A percentile compares a stretch with the other conserved stretches of the same genome.
Conservation (phyloP, 2,888 invertebrate species). For the Tenthredo notha region DNA sequence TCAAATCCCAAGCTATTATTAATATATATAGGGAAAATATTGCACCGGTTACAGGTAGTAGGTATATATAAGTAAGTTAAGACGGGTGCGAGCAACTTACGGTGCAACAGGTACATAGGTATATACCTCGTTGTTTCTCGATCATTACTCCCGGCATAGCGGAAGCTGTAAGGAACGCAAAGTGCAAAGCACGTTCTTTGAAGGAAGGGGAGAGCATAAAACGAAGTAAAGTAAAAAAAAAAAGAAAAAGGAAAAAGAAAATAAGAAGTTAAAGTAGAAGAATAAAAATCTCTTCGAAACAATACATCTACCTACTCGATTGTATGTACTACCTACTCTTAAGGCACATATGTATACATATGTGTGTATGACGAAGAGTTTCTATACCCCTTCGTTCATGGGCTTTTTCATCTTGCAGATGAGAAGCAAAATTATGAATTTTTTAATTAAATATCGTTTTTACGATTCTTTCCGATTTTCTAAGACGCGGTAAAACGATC, state of each 20-base stretch:
- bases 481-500: not conserved
- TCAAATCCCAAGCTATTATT: not conserved
- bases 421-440: not conserved
- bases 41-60: no score
- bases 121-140: conserved; percentile 31
- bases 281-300: conserved; percentile 29
- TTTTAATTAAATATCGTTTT: no score
- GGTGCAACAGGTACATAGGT: not conserved
- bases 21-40: not conserved
- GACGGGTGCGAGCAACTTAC: no score
- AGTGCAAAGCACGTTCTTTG: conserved; percentile 32
- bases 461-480: not conserved
- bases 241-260: not conserved
- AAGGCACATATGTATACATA: not conserved
- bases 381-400: not conserved
- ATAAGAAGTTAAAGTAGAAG: not conserved
- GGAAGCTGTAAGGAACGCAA: conserved; percentile 23
- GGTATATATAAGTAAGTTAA: no score
- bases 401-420: not conserved
- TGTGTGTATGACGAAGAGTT: not conserved
- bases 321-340: not conserved
- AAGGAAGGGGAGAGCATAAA: conserved; percentile 17
- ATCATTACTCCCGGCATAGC: conserved; percentile 39
- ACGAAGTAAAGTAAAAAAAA: not conserved
- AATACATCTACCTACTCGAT: conserved; percentile 23